Evolutionary conservation across 2,888 invertebrate genomes (phyloP).

Genomic region (Lysandra bellargus): DNA sequence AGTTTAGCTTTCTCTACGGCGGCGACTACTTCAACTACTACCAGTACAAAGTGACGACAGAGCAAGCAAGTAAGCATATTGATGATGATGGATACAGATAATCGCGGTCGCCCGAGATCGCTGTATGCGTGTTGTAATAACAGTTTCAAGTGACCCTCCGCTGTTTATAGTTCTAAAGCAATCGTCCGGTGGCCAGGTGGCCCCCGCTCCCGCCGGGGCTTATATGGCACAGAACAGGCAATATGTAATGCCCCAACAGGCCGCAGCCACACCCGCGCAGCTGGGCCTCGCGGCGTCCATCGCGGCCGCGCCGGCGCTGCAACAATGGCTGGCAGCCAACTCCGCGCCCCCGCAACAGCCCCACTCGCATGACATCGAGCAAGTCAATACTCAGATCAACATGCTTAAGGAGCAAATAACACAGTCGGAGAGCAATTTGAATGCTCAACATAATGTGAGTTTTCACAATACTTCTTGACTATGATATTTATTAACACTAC

Average conservation of each 20-base stretch:
- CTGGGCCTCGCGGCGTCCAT: conserved; percentile 78
- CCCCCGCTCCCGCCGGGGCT: conserved; percentile 75
- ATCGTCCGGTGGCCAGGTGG: conserved; percentile 80
- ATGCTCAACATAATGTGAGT: conserved; percentile 94
- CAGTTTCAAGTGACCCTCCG: conserved; percentile 77
- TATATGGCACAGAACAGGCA: conserved; percentile 81
- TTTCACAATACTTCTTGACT: background rate
- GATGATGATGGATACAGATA: conserved; percentile 61
- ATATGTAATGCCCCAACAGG: conserved; percentile 81
- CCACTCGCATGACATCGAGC: conserved; percentile 72
- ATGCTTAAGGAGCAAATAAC: conserved; percentile 94
- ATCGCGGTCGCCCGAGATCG: conserved; percentile 62
- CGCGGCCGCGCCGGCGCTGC: conserved; percentile 72
- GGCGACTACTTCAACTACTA: conserved; percentile 98
- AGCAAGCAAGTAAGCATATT: conserved; percentile 92
- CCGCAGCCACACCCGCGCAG: conserved; percentile 78
- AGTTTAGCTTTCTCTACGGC: conserved; percentile 97
- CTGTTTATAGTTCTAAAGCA: conserved; percentile 89
- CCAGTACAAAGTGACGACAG: conserved; percentile 96
- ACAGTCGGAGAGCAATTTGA: conserved; percentile 97
- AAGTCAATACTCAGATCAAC: conserved; percentile 88
- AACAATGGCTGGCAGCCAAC: conserved; percentile 73
- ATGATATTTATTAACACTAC: background rate
- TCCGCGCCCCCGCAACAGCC: conserved; percentile 55
- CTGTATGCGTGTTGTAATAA: conserved; percentile 69